These are phyloP conservation scores for Ephialtes manifestator DNA, from an alignment of 2,888 invertebrate species.

Conservation along the genomic window DNA sequence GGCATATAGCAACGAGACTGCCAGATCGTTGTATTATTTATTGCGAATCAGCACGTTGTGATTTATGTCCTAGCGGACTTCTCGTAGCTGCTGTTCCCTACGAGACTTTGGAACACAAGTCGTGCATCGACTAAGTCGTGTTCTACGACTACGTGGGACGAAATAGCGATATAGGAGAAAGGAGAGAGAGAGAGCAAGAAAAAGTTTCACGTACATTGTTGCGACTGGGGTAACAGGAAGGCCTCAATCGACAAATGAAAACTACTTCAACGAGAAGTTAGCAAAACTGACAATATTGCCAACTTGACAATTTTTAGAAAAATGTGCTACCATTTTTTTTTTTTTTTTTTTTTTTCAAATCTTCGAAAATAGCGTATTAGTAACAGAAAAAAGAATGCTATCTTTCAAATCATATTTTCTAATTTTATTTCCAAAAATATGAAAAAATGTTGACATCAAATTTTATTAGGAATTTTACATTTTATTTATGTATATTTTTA, in stretches of 20 bases:
- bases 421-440: no score
- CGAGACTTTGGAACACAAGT: slow-evolving; percentile 60
- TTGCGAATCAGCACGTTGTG: slow-evolving; percentile 77
- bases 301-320: not conserved
- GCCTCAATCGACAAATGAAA: not conserved
- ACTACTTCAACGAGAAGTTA: not conserved
- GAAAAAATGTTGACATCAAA: no score
- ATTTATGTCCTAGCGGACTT: slow-evolving; percentile 73
- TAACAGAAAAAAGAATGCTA: no score
- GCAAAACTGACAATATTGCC: not conserved
- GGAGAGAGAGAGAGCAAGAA: not conserved
- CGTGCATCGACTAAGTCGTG: slow-evolving; percentile 65
- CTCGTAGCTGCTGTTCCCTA: slow-evolving; percentile 67
- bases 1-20: slow-evolving; percentile 55
- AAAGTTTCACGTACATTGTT: slow-evolving; percentile 26
- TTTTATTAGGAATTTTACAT: no score
- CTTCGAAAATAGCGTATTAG: no score
- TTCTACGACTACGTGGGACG: slow-evolving; percentile 57
- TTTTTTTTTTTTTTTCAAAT: no score
- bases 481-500: no score
- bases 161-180: not conserved
- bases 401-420: no score
- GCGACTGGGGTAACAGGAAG: slow-evolving; percentile 3
- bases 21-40: slow-evolving; percentile 75
- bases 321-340: not conserved